Evolutionary conservation across 2,113 vertebrate species (phyloP).

Genomic region (Daubentonia madagascariensis): DNA sequence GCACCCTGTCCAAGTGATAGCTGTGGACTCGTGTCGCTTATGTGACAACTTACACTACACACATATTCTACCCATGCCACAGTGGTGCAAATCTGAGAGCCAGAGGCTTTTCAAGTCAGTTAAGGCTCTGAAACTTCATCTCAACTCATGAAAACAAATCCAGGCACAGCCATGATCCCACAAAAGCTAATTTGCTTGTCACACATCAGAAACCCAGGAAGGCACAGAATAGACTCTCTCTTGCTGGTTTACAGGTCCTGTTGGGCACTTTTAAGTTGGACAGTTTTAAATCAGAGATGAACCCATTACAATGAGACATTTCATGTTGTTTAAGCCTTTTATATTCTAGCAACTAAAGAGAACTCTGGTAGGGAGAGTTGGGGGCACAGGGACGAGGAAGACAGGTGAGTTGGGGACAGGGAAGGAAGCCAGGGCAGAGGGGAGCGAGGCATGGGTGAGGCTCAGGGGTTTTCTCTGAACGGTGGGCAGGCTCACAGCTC

Average conservation of each 20-base stretch:
- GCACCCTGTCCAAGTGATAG: background rate
- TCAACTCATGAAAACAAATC: background rate
- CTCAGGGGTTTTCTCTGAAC: too few species aligned
- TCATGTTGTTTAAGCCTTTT: background rate
- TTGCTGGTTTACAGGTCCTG: background rate
- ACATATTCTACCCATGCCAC: fast-evolving
- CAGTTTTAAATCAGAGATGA: background rate
- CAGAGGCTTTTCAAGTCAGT: background rate
- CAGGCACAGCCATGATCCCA: background rate
- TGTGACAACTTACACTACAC: background rate
- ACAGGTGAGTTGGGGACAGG: background rate
- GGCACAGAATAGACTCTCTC: background rate
- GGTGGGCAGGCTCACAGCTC: fast-evolving
- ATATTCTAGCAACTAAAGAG: background rate
- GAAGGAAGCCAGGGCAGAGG: background rate
- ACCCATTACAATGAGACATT: fast-evolving
- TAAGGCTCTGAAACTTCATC: background rate
- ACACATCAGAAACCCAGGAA: background rate
- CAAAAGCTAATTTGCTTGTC: background rate
- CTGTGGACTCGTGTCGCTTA: fast-evolving
- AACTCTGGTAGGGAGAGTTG: fast-evolving
- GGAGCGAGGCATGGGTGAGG: background rate
- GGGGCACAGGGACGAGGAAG: background rate
- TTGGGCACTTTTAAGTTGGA: background rate
- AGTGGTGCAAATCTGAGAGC: background rate